These are phyloP conservation scores for Mionectes macconnelli DNA, from an alignment of 2,113 vertebrate species.

Conservation along the genomic window DNA sequence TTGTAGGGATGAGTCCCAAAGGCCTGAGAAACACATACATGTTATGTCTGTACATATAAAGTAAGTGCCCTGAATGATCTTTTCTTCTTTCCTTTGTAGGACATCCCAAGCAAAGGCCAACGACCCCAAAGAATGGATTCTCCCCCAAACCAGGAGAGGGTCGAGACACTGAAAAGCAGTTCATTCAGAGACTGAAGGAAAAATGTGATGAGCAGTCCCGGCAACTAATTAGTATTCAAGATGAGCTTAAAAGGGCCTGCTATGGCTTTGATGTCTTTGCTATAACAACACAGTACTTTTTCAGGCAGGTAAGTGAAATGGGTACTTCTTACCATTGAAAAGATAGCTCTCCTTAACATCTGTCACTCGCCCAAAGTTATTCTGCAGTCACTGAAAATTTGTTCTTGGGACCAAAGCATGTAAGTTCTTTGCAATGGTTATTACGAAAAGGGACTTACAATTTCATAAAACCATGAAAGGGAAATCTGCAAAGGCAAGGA, in stretches of 20 bases:
- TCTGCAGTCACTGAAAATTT: background rate
- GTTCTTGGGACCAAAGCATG: background rate
- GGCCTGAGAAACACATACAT: background rate
- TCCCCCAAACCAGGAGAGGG: constrained; percentile 74
- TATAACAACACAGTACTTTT: constrained; percentile 90
- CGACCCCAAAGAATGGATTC: constrained; percentile 72
- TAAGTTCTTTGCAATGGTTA: background rate
- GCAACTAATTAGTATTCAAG: constrained; percentile 76
- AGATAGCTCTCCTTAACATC: background rate
- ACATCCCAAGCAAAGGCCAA: constrained; percentile 74
- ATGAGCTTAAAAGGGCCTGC: constrained; percentile 79
- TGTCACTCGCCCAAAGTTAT: background rate
- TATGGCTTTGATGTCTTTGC: constrained; percentile 86
- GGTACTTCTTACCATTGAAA: background rate
- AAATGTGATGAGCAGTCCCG: constrained; percentile 83
- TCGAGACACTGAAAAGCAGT: constrained; percentile 80
- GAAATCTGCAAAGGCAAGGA: background rate
- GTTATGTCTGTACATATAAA: background rate
- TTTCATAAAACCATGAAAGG: background rate
- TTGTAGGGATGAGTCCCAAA: background rate
- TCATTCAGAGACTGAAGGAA: constrained; percentile 83
- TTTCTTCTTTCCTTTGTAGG: constrained; percentile 66
- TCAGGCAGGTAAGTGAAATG: constrained; percentile 79
- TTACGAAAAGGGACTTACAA: background rate
- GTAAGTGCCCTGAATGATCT: background rate